phyloP scores from a whole-genome alignment of 2,888 invertebrate species.

The Andrena trimmerana region DNA sequence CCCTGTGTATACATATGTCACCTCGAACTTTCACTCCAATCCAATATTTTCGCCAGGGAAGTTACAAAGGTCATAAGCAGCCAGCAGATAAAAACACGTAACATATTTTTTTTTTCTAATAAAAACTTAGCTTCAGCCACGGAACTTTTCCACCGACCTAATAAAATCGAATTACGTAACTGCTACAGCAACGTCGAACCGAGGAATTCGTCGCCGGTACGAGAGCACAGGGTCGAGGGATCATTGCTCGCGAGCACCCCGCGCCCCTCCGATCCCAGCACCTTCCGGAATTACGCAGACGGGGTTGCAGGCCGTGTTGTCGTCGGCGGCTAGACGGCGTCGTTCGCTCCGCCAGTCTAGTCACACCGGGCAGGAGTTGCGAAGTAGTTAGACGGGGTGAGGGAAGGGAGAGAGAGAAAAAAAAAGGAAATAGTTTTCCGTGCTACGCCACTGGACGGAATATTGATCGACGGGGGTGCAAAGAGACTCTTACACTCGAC shows the following conservation, averaged over 20 bases:
- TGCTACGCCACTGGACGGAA: conserved; percentile 80
- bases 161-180: no score
- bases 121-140: no score
- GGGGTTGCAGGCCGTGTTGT: conserved; percentile 5
- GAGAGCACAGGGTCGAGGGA: not conserved
- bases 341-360: conserved; percentile 4
- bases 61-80: no score
- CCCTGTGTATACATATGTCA: no score
- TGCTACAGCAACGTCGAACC: no score
- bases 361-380: conserved; percentile 20
- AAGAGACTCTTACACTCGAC: conserved; percentile 76
- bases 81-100: no score
- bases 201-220: no score
- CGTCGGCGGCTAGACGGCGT: not conserved
- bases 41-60: no score
- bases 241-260: not conserved
- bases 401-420: not conserved
- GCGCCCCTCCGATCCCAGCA: conserved; percentile 8
- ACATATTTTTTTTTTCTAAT: no score
- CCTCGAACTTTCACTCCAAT: no score
- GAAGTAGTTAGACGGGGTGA: conserved; percentile 23
- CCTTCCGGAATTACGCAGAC: conserved; percentile 14
- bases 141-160: no score
- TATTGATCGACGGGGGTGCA: conserved; percentile 80
- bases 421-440: conserved; percentile 75